Evolutionary conservation across 1,140 invertebrate genomes (phyloP).

Genomic region (Halesus radiatus): DNA sequence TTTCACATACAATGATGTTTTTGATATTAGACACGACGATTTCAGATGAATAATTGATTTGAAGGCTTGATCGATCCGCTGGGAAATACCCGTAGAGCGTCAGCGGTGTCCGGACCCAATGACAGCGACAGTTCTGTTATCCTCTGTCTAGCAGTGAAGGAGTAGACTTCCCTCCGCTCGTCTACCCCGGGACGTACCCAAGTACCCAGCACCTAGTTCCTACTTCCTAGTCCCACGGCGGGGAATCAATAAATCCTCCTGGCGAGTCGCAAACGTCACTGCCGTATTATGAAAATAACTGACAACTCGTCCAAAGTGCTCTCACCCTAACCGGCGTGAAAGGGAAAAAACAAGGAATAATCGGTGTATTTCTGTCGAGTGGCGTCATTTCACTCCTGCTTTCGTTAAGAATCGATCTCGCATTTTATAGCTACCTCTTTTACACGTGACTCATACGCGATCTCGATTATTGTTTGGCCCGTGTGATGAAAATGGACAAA

Average conservation of each 20-base stretch:
- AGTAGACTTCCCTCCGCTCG: no score
- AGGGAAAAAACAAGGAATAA: background rate
- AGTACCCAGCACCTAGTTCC: no score
- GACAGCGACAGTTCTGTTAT: background rate
- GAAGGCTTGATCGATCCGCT: background rate
- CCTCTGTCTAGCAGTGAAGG: background rate
- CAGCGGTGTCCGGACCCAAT: background rate
- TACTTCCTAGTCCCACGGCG: background rate
- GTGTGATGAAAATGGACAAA: constrained; percentile 25
- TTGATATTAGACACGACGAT: background rate
- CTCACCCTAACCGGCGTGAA: background rate
- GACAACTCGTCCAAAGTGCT: background rate
- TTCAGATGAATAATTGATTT: background rate
- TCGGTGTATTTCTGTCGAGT: background rate
- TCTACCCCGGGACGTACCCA: background rate
- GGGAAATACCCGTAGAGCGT: background rate
- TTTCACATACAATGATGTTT: no score
- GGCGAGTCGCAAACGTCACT: background rate
- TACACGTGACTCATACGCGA: background rate
- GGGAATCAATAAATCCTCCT: constrained; percentile 8
- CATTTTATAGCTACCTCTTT: constrained; percentile 6
- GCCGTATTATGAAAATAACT: background rate
- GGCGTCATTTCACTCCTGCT: constrained; percentile 8
- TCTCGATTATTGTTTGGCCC: background rate
- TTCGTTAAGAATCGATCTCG: background rate